These are phyloP conservation scores for Athalia circularis DNA, from an alignment of 2,888 invertebrate genomes.

Conservation along the genomic window DNA sequence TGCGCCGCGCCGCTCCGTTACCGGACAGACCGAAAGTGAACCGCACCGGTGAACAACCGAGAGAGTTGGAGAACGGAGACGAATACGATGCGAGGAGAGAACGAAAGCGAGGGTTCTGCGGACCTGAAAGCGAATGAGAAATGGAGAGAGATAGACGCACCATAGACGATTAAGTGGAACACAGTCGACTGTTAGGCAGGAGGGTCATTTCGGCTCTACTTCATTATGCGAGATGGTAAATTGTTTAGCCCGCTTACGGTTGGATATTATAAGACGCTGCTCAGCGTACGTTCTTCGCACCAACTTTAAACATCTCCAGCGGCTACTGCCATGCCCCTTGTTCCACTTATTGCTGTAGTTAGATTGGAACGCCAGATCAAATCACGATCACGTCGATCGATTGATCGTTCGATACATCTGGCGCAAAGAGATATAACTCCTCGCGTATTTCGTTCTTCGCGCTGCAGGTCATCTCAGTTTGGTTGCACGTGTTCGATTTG, in stretches of 20 bases:
- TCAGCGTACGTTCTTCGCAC: constrained; percentile 10
- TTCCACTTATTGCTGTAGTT: constrained; percentile 28
- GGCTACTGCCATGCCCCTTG: constrained; percentile 40
- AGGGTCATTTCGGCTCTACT: constrained; percentile 41
- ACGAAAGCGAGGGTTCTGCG: background rate
- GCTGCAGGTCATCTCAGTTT: constrained; percentile 13
- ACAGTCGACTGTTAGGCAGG: constrained; percentile 28
- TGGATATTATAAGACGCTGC: background rate
- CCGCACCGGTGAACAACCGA: constrained; percentile 24
- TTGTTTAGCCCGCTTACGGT: constrained; percentile 26
- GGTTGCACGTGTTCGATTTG: background rate
- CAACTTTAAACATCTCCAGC: constrained; percentile 19
- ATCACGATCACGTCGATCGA: constrained; percentile 27
- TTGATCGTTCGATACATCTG: constrained; percentile 6
- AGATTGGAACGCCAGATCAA: constrained; percentile 23
- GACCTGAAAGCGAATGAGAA: background rate
- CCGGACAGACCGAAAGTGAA: constrained; percentile 31
- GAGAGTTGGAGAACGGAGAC: constrained; percentile 21
- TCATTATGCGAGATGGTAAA: constrained; percentile 43
- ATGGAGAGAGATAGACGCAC: constrained; percentile 5
- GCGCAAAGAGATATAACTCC: background rate
- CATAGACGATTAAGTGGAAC: constrained; percentile 32
- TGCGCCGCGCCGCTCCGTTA: too few species aligned
- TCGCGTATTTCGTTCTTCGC: constrained; percentile 10
- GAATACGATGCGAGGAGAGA: background rate